Conservation (phyloP, 2,113 vertebrate genomes). For the Ondatra zibethicus region DNA sequence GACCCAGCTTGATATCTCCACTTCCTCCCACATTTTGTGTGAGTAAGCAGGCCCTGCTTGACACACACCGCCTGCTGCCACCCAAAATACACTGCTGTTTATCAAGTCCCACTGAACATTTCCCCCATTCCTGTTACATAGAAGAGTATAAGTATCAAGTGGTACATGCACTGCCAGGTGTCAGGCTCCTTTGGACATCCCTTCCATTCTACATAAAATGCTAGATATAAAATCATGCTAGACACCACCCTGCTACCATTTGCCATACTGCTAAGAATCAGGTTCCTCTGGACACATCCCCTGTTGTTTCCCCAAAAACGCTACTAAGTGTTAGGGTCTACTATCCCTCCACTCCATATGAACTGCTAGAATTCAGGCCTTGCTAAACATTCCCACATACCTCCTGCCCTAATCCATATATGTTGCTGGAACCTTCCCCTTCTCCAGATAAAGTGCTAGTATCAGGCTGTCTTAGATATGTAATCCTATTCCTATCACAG, state of each 20-base stretch:
- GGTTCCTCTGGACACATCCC: not conserved
- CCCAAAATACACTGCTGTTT: no score
- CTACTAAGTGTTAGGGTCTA: not conserved
- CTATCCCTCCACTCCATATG: not conserved
- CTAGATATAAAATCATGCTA: no score
- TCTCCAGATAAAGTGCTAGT: not conserved
- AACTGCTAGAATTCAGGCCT: not conserved
- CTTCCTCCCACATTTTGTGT: not conserved
- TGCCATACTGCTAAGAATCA: not conserved
- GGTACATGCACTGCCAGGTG: no score
- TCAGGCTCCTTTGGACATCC: not conserved
- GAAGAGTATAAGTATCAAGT: no score
- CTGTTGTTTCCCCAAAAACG: not conserved
- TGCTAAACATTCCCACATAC: not conserved
- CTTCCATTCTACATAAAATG: not conserved
- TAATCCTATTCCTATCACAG: not conserved
- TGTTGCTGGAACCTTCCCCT: not conserved
- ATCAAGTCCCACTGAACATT: no score
- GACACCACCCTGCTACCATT: not conserved
- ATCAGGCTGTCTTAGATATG: not conserved
- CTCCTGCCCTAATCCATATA: not conserved
- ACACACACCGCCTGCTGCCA: not conserved
- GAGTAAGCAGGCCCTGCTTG: not conserved
- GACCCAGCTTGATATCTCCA: not conserved
- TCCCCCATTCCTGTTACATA: no score